Evolutionary conservation across 1,140 invertebrate genomes (phyloP), one percentile per base, ranked within the genome.

Genomic region (Drosophila novamexicana): DNA sequence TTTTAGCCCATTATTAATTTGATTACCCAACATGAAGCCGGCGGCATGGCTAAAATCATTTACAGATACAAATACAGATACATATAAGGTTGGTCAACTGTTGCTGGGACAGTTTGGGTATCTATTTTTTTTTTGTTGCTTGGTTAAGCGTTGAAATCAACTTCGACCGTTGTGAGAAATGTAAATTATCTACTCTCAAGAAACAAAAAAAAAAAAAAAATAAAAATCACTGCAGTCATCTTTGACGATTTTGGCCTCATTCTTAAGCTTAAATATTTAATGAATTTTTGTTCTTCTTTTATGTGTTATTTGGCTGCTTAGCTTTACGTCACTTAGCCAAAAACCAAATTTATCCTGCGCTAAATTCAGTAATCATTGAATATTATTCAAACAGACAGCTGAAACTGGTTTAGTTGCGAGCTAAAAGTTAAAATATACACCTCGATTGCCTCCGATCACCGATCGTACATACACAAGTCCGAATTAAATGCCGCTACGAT

Each of bases 1-100:
- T 85, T 85, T 75, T 63, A 47, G 54, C 61, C 67, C 81, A 85
- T 88, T 85, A 85, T 85, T 85, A 81, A 85, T 78, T 88, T 81
- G 76, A 86, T 86, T 85, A 81, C 83, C 71, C 82, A 82, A 88
- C 61, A 59, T 42, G 56, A 68, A 50, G 71, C 71, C 75, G 71
- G 40, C 50, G 49, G 64, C 66, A 53, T 62, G 65, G 69, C 69
- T 58, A 34, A 62, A 73, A 68, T 64, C 52, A 81, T 58, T 65
- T 58, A 82, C 53, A 71, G 16, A 58, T 47, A 58, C 45, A 66
- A 14, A 69, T 36, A 63, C 42, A 39, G n/a, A 65, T 44, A 45
- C 37, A 37, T n/a, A 53, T 49, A 22, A 50, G 1, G 37, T 63
- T 49, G 22, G 37, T 47, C 32, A 56, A 34, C 44, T 52, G 39